phyloP scores from a whole-genome alignment of 1,140 invertebrate species.

The Callitettix versicolor region DNA sequence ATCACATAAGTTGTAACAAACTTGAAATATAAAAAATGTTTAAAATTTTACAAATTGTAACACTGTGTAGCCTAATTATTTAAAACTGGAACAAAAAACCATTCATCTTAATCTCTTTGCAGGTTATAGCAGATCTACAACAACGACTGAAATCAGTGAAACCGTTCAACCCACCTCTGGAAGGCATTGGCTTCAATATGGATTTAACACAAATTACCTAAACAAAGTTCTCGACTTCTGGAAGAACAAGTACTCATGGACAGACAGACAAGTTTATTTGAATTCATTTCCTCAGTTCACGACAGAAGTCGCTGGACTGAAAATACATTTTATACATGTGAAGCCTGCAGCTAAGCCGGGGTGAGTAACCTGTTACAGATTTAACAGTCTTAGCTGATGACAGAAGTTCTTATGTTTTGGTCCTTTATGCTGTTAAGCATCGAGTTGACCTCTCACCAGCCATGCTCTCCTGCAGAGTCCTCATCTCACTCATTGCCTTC shows the following conservation, averaged over 20 bases:
- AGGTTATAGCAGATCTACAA: slow-evolving; percentile 18
- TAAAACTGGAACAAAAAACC: no score
- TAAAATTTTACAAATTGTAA: no score
- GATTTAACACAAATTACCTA: slow-evolving; percentile 60
- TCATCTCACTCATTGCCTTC: no score
- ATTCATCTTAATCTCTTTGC: no score
- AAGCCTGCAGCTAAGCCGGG: slow-evolving; percentile 35
- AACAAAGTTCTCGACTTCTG: slow-evolving; percentile 58
- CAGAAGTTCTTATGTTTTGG: no score
- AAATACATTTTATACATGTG: slow-evolving; percentile 62
- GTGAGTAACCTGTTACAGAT: not conserved
- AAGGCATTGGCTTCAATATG: slow-evolving; percentile 63
- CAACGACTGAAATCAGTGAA: slow-evolving; percentile 14
- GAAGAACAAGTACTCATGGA: slow-evolving; percentile 66
- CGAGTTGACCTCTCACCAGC: no score
- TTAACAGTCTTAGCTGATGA: no score
- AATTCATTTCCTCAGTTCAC: slow-evolving; percentile 65
- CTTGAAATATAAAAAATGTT: no score
- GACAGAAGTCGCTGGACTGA: slow-evolving; percentile 54
- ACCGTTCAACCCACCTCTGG: slow-evolving; percentile 37
- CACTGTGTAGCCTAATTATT: no score
- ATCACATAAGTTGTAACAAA: no score
- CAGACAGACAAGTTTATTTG: slow-evolving; percentile 47
- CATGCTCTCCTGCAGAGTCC: no score
- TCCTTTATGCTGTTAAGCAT: no score